phyloP scores from a whole-genome alignment of 2,888 invertebrate species.

The Ferrisia virgata region DNA sequence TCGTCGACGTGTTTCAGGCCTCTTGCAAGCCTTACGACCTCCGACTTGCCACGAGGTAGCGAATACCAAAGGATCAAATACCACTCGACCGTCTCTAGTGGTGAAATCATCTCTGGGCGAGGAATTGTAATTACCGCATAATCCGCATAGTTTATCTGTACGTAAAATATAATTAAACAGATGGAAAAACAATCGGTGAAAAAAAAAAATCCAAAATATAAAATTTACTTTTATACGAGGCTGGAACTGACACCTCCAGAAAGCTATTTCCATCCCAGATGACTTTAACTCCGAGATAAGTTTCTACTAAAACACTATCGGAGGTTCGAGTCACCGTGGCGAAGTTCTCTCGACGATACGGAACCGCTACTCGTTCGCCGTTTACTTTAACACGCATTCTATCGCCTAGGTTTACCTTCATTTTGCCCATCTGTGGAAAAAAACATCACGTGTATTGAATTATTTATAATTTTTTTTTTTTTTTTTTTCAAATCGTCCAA shows the following conservation, averaged over 20 bases:
- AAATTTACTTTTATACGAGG: conserved; percentile 66
- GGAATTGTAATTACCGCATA: conserved; percentile 93
- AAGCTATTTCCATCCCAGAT: conserved; percentile 93
- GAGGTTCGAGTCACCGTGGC: conserved; percentile 65
- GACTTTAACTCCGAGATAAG: conserved; percentile 75
- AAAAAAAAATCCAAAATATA: too few relatives aligned
- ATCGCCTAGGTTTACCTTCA: conserved; percentile 81
- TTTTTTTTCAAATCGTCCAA: too few relatives aligned
- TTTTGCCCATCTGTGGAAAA: conserved; percentile 58
- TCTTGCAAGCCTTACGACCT: conserved; percentile 68
- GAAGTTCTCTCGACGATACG: conserved; percentile 56
- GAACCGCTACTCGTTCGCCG: conserved; percentile 69
- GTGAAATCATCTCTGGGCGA: conserved; percentile 80
- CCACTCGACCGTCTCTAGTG: conserved; percentile 64
- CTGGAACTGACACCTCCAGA: conserved; percentile 77
- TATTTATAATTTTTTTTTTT: background rate
- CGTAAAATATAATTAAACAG: background rate
- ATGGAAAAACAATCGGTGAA: too few relatives aligned
- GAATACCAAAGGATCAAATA: conserved; percentile 68
- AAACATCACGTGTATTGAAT: background rate
- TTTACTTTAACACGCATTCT: conserved; percentile 83
- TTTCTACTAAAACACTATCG: conserved; percentile 65
- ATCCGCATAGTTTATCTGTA: conserved; percentile 66
- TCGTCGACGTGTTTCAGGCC: conserved; percentile 50
- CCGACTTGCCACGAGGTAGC: conserved; percentile 84